Evolutionary conservation across 2,888 invertebrate genomes (phyloP).

Genomic region (Pherbina coryleti): DNA sequence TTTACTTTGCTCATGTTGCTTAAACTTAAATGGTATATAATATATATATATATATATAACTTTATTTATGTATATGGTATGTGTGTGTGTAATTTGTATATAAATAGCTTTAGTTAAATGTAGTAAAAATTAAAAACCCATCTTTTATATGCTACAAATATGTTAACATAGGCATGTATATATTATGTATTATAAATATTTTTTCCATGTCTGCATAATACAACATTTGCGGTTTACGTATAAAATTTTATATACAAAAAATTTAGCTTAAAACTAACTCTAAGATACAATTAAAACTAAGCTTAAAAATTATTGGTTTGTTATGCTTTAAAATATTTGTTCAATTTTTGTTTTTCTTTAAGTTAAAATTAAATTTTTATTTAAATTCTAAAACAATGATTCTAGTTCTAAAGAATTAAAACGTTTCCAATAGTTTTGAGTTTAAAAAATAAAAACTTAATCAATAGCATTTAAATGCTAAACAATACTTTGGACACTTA

Average conservation of each 20-base stretch:
- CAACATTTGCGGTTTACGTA: slow-evolving; percentile 26
- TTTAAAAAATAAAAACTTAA: background rate
- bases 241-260: slow-evolving; percentile 36
- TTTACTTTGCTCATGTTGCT: slow-evolving; percentile 47
- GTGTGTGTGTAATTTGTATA: slow-evolving; percentile 48
- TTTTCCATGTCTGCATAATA: background rate
- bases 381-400: background rate
- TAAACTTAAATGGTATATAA: slow-evolving; percentile 38
- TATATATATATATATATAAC: slow-evolving; percentile 48
- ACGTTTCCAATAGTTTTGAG: slow-evolving; percentile 1
- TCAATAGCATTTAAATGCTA: background rate
- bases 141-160: slow-evolving; percentile 23
- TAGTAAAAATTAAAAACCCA: slow-evolving; percentile 27
- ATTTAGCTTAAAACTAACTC: slow-evolving; percentile 12
- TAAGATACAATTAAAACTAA: background rate
- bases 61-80: too few species aligned
- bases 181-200: slow-evolving; percentile 7
- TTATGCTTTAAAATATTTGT: background rate
- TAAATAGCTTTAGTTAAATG: slow-evolving; percentile 36
- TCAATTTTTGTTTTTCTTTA: background rate
- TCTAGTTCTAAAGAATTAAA: slow-evolving; percentile 10
- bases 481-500: slow-evolving; percentile 36
- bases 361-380: too few species aligned
- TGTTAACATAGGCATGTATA: slow-evolving; percentile 27
- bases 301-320: background rate